phyloP scores from a whole-genome alignment of 2,888 invertebrate genomes.

The Panzeria rudis region DNA sequence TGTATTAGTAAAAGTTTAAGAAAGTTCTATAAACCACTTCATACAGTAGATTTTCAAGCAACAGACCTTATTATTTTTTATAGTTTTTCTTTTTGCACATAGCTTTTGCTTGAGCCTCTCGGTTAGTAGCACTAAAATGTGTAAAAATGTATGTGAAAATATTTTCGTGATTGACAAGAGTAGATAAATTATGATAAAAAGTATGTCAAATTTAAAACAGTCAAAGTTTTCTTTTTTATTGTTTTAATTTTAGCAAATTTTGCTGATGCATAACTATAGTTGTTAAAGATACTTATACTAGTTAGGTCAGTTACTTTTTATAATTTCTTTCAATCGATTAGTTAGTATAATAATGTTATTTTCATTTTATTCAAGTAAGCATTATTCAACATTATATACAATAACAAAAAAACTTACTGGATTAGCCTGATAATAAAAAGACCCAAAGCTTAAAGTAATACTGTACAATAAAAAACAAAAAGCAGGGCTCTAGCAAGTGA shows the following conservation, averaged over 20 bases:
- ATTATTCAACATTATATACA: no score
- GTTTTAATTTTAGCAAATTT: not conserved
- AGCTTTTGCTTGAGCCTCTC: slow-evolving; percentile 2
- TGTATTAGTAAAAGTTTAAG: slow-evolving; percentile 38
- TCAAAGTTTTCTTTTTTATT: not conserved
- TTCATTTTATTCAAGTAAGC: no score
- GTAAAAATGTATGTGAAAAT: slow-evolving; percentile 28
- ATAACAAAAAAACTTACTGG: no score
- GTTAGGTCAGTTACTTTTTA: not conserved
- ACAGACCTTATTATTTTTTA: slow-evolving; percentile 32
- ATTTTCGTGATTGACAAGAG: slow-evolving; percentile 53
- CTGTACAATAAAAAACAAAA: no score
- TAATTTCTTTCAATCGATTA: no score
- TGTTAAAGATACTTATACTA: not conserved
- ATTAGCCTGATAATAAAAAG: no score
- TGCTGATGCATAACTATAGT: not conserved
- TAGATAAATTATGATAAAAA: slow-evolving; percentile 52
- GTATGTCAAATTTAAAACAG: slow-evolving; percentile 46
- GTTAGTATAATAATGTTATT: no score
- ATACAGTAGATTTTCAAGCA: slow-evolving; percentile 32
- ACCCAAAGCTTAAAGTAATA: no score
- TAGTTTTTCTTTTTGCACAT: not conserved
- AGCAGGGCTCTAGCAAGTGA: no score
- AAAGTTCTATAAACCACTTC: slow-evolving; percentile 12
- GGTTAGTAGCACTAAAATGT: slow-evolving; percentile 36